Evolutionary conservation across 2,888 invertebrate genomes (phyloP).

Genomic region (Beris chalybata): DNA sequence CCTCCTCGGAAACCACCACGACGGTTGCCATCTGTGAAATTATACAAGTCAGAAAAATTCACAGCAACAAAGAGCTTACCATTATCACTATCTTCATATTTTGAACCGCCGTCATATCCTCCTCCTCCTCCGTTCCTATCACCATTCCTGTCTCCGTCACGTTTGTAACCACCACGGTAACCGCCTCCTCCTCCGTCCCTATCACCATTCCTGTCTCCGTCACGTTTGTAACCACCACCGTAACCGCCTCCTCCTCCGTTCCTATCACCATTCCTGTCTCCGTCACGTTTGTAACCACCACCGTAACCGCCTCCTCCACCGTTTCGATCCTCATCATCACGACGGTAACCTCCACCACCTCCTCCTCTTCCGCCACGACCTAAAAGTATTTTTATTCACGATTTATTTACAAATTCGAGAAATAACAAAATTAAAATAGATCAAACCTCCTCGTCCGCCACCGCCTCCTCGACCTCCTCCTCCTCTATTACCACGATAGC

Average conservation of each 20-base stretch:
- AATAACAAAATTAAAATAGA: conserved; percentile 3
- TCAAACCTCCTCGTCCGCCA: conserved; percentile 37
- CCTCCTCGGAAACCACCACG: conserved; percentile 41
- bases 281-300: not conserved
- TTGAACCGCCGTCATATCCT: not conserved
- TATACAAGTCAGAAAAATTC: not conserved
- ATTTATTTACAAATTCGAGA: not conserved
- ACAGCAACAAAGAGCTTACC: not conserved
- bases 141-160: not conserved
- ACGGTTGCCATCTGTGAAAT: conserved; percentile 11
- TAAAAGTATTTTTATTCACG: not conserved
- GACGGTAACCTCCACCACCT: not conserved
- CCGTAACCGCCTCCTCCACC: conserved; percentile 1
- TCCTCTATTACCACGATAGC: conserved; percentile 53
- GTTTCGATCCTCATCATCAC: not conserved
- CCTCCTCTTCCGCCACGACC: conserved; percentile 12
- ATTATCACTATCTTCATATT: conserved; percentile 14
- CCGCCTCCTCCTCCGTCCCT: conserved; percentile 1
- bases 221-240: not conserved
- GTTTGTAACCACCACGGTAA: not conserved
- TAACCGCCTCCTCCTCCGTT: conserved; percentile 7
- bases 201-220: not conserved
- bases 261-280: not conserved
- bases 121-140: not conserved
- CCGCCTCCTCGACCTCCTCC: conserved; percentile 40